Evolutionary conservation across 2,888 invertebrate species (phyloP), one percentile per base, ranked within the genome.

Genomic region (Leptothorax acervorum): DNA sequence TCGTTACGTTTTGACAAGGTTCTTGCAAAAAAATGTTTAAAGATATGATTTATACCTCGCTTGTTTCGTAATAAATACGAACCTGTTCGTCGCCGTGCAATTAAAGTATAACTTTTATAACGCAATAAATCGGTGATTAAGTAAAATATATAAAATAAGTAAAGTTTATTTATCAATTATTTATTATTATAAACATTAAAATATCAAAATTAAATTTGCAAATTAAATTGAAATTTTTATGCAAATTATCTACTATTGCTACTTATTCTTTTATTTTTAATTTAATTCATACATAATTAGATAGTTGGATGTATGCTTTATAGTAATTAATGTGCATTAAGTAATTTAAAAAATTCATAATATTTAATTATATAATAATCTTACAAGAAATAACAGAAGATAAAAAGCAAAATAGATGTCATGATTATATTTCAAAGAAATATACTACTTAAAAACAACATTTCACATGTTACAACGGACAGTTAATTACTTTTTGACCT

Each of bases 401-500:
- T 68, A 31, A 75, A 35, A 83, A 57, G 35, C 39, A 31, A 53
- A 75, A 86, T 79, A 66, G 79, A 70, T 83, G 45, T 31, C 42
- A 23, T 18, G 57, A 15, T 45, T 42, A n/a, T 76, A 88, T 89
- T 86, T 86, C 76, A 82, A 42, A 71, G 78, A 79, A 84, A 70
- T 66, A 53, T 53, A 55, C 45, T 11, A 53, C 55, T 48, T 71
- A 68, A 85, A 68, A 68, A 68, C 48, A 68, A 6, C 74, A 66
- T 57, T 63, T 68, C 31, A 66, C 75, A 68, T 82, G 79, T 85
- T 79, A 79, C 68, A 82, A 83, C 85, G 53, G 68, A 83, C 81
- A 75, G 66, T 90, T 86, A 89, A 90, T 89, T 88, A 85, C 84
- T 85, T 85, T 63, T 87, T 85, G 84, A 83, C 84, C 87, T 86